A percentile compares a stretch with the other conserved stretches of the same genome.
phyloP scores from a whole-genome alignment of 2,888 invertebrate species.

The Dynastes tityus region DNA sequence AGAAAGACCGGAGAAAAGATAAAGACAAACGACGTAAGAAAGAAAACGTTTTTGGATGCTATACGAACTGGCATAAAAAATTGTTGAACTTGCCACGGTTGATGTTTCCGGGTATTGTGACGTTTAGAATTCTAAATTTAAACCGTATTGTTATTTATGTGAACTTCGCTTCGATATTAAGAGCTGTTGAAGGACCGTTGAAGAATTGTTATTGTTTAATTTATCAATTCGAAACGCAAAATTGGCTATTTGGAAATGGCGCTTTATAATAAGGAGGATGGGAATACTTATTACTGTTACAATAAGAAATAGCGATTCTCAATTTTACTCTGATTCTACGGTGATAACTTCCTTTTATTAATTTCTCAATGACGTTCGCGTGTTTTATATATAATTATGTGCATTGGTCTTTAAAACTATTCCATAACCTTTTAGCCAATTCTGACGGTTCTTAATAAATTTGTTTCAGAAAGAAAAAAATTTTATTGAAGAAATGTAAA shows the following conservation, averaged over 20 bases:
- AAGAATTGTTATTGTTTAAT: not conserved
- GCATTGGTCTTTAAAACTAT: too few species aligned
- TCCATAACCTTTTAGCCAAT: too few species aligned
- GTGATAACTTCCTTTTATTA: too few species aligned
- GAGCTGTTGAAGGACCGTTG: not conserved
- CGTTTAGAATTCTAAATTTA: slow-evolving; percentile 45
- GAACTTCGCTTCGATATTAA: slow-evolving; percentile 11
- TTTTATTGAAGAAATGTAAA: too few species aligned
- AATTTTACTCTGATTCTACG: too few species aligned
- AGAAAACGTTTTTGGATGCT: slow-evolving; percentile 26
- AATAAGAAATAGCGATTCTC: too few species aligned
- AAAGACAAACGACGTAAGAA: slow-evolving; percentile 19
- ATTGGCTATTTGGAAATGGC: not conserved
- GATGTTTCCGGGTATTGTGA: slow-evolving; percentile 48
- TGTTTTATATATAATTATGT: too few species aligned
- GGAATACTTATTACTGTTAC: too few species aligned
- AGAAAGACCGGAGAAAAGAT: not conserved
- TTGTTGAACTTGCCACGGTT: slow-evolving; percentile 42
- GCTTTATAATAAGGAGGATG: not conserved
- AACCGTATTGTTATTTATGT: slow-evolving; percentile 20
- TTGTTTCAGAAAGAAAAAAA: too few species aligned
- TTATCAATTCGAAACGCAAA: not conserved
- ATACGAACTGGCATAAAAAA: slow-evolving; percentile 28
- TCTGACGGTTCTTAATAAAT: too few species aligned
- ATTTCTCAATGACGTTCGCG: too few species aligned